Percentiles rank a stretch among this genome's conserved stretches.
Evolutionary conservation across 2,113 vertebrate species (phyloP).

Genomic region (Elachura formosa): DNA sequence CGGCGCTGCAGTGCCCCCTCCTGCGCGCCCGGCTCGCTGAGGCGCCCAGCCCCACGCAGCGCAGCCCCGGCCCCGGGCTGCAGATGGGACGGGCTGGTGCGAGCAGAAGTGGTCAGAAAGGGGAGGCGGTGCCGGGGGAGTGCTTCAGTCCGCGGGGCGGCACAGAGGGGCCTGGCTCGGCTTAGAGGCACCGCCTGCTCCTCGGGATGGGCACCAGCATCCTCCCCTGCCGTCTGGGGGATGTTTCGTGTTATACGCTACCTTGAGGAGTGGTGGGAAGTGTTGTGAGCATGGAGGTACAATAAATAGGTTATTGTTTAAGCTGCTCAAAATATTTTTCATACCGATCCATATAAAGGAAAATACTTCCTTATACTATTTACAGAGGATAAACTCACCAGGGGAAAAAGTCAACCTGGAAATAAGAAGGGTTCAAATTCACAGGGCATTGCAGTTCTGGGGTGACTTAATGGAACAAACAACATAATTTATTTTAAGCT

Average conservation of each 20-base stretch:
- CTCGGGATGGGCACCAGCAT: neutral
- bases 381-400: neutral
- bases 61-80: neutral
- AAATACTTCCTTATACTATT: neutral
- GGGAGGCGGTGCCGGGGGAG: neutral
- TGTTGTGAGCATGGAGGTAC: neutral
- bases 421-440: neutral
- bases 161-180: accelerated
- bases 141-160: neutral
- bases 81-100: neutral
- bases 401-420: neutral
- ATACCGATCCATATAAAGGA: neutral
- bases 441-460: accelerated
- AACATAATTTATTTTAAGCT: neutral
- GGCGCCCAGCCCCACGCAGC: too few species aligned
- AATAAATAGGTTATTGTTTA: neutral
- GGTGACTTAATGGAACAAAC: neutral
- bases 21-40: neutral
- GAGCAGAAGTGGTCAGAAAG: accelerated
- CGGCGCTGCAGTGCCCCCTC: neutral
- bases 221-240: accelerated
- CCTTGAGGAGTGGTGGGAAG: neutral
- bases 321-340: neutral
- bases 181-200: neutral
- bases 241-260: accelerated